phyloP scores from a whole-genome alignment of 2,888 invertebrate genomes.

The Nomada fucata region DNA sequence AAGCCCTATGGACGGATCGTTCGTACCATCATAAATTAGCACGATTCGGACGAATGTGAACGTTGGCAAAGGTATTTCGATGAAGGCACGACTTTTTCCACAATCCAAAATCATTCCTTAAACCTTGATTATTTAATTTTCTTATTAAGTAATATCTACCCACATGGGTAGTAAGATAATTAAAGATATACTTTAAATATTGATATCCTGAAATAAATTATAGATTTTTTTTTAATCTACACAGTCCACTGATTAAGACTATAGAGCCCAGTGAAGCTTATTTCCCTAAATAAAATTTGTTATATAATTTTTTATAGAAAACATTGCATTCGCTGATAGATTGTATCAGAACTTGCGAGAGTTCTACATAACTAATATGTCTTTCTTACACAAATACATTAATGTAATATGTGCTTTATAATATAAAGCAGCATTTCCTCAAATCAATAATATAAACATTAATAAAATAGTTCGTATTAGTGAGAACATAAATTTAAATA shows the following conservation, averaged over 20 bases:
- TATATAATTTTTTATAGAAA: too few species aligned
- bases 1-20: slow-evolving; percentile 84
- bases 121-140: slow-evolving; percentile 46
- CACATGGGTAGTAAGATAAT: slow-evolving; percentile 18
- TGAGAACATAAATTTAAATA: slow-evolving; percentile 29
- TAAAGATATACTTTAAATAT: slow-evolving; percentile 1
- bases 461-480: not conserved
- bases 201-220: not conserved
- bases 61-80: slow-evolving; percentile 74
- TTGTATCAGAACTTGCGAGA: too few species aligned
- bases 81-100: slow-evolving; percentile 80
- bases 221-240: too few species aligned
- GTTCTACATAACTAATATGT: too few species aligned
- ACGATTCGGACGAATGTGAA: slow-evolving; percentile 81
- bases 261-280: too few species aligned
- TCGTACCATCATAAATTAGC: slow-evolving; percentile 80
- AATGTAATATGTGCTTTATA: not conserved
- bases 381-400: not conserved
- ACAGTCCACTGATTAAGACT: too few species aligned
- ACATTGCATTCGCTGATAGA: too few species aligned
- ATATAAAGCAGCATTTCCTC: not conserved
- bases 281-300: too few species aligned
- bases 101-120: slow-evolving; percentile 29
- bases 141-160: slow-evolving; percentile 1
- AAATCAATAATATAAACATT: slow-evolving; percentile 4